Conservation (phyloP, 2,888 invertebrate species). For the Yponomeuta plumbellus region DNA sequence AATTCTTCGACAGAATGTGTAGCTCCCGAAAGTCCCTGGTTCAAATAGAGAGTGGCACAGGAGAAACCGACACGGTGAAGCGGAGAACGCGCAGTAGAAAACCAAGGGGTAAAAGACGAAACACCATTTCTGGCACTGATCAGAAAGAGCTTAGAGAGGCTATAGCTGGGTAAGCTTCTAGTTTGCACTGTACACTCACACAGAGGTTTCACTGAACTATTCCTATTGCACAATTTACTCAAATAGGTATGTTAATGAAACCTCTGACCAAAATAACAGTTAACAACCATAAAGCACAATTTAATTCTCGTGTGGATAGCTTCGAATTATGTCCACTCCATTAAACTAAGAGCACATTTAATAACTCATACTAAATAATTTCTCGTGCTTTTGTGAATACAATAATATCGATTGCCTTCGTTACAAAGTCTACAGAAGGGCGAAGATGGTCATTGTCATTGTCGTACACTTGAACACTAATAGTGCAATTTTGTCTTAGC, state of each 20-base stretch:
- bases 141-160: slow-evolving; percentile 92
- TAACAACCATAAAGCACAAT: slow-evolving; percentile 62
- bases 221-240: neutral
- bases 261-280: slow-evolving; percentile 14
- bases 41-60: slow-evolving; percentile 67
- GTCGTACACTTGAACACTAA: slow-evolving; percentile 70
- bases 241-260: slow-evolving; percentile 6
- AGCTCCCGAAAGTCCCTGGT: slow-evolving; percentile 87
- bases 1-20: slow-evolving; percentile 92
- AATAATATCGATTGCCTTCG: slow-evolving; percentile 62
- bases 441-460: slow-evolving; percentile 56
- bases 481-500: slow-evolving; percentile 72
- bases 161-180: slow-evolving; percentile 86
- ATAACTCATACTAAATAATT: slow-evolving; percentile 56
- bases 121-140: slow-evolving; percentile 93
- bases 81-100: slow-evolving; percentile 83
- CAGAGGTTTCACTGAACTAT: slow-evolving; percentile 49
- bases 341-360: slow-evolving; percentile 60
- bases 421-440: neutral
- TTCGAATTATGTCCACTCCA: slow-evolving; percentile 36
- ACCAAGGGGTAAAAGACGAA: slow-evolving; percentile 89
- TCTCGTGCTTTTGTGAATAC: slow-evolving; percentile 72
- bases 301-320: slow-evolving; percentile 52
- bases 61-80: slow-evolving; percentile 80
- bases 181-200: slow-evolving; percentile 62